Evolutionary conservation across 2,113 vertebrate species (phyloP).

Genomic region (Hypanus sabinus): DNA sequence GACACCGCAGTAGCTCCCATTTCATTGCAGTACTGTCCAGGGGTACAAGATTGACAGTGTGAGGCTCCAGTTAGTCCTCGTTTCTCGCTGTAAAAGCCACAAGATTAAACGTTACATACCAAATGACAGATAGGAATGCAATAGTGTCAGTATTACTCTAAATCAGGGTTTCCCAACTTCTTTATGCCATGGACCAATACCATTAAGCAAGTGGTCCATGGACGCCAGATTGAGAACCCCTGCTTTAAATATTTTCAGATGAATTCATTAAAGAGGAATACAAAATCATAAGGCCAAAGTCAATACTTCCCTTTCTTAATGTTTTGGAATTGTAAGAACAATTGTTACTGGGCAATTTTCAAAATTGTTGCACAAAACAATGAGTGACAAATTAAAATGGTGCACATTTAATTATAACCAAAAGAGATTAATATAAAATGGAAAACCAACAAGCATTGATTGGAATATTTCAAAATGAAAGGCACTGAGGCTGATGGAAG

Average conservation of each 20-base stretch:
- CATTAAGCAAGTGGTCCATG: no score
- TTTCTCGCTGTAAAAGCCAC: neutral
- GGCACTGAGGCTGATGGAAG: no score
- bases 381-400: neutral
- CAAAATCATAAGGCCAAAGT: neutral
- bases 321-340: neutral
- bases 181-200: no score
- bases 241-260: no score
- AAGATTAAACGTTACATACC: neutral
- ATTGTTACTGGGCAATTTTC: neutral
- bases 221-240: no score
- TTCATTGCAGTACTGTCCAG: neutral
- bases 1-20: conserved; percentile 53
- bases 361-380: neutral
- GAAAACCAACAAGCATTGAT: neutral
- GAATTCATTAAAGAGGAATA: neutral
- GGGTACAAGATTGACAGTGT: neutral
- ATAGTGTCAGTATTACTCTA: neutral
- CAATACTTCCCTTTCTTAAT: neutral
- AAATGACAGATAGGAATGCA: neutral
- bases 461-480: neutral
- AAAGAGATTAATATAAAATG: neutral
- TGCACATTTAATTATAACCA: neutral
- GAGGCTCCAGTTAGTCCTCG: neutral
- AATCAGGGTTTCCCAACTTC: no score